Evolutionary conservation across 2,797 vertebrate genomes (phyloP).

Genomic region (Lepus townsendii): DNA sequence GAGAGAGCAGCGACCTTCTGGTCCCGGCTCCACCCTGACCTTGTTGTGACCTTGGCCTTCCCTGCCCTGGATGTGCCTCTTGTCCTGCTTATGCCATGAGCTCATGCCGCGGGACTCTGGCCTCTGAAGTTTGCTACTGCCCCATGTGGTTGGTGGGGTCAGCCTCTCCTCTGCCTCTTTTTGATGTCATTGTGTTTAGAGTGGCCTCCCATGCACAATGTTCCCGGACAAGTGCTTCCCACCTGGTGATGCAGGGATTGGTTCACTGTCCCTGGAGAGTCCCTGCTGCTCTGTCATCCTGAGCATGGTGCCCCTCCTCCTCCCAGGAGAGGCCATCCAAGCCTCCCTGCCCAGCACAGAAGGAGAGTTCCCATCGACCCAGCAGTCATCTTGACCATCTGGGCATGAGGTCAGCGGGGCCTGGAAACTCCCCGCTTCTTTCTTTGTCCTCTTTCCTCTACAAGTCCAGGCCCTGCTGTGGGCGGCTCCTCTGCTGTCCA

Average conservation of each 20-base stretch:
- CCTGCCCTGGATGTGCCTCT: neutral
- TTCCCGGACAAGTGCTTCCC: neutral
- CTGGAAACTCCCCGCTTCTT: slow-evolving; percentile 28
- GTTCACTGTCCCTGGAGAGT: neutral
- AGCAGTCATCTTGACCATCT: neutral
- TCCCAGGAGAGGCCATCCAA: slow-evolving; percentile 5
- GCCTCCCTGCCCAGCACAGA: neutral
- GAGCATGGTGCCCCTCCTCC: neutral
- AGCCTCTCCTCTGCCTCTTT: neutral
- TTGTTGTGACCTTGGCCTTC: neutral
- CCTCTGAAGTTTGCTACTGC: neutral
- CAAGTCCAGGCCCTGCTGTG: neutral
- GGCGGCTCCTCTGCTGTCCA: neutral
- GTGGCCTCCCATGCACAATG: neutral
- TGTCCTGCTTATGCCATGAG: neutral
- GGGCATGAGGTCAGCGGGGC: slow-evolving; percentile 30
- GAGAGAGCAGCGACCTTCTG: neutral
- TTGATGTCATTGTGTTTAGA: too few relatives aligned
- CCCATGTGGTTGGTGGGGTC: fast-evolving
- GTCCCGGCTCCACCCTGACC: neutral
- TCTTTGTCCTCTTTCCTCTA: slow-evolving; percentile 25
- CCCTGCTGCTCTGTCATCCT: slow-evolving; percentile 7
- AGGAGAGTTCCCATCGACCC: neutral
- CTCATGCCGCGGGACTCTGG: neutral
- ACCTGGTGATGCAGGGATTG: neutral